Evolutionary conservation across 1,140 invertebrate species (phyloP), one percentile per base, ranked within the genome.

Genomic region (Drosophila virilis): DNA sequence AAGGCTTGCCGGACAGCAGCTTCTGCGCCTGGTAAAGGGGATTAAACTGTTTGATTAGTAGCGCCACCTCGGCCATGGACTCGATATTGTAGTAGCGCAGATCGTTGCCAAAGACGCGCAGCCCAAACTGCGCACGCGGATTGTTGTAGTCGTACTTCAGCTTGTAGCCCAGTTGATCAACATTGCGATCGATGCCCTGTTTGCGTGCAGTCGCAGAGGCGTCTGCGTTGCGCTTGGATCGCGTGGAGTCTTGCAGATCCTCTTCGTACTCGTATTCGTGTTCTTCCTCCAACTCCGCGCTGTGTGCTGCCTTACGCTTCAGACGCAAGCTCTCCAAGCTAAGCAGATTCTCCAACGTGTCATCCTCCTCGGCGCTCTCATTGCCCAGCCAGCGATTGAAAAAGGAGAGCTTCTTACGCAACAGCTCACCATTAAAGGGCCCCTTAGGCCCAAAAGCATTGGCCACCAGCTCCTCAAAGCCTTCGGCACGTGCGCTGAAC

Each of bases 401-500:
- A 42, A 93, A 92, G 12, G 95, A 92, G 0, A 96, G 91, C 78
- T 94, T 94, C 67, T 95, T 93, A 12, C 94, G 93, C 10, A 95
- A 86, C 78, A 94, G 94, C 48, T 95, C 93, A 28, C 94, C 94
- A 72, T 94, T 96, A 2, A 96, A 93, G 0, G 95, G 94, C 5
- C 96, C 96, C 67, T 95, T 94, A 0, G 95, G 94, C 0, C 96
- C 96, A 82, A 98, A 97, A 32, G 97, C 93, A 35, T 94, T 94
- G 92, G 98, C 97, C 15, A 97, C 94, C 82, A 97, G 95, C 72
- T 95, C 94, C 91, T 99, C 97, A 55, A 98, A 95, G 32, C 97
- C 97, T 92, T 98, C 96, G 8, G 95, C 93, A 38, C 97, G 94
- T 12, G 96, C 94, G 69, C 95, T 95, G 33, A 96, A 92, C 95